phyloP scores from a whole-genome alignment of 2,888 invertebrate genomes.

The Heliothis peltigera region DNA sequence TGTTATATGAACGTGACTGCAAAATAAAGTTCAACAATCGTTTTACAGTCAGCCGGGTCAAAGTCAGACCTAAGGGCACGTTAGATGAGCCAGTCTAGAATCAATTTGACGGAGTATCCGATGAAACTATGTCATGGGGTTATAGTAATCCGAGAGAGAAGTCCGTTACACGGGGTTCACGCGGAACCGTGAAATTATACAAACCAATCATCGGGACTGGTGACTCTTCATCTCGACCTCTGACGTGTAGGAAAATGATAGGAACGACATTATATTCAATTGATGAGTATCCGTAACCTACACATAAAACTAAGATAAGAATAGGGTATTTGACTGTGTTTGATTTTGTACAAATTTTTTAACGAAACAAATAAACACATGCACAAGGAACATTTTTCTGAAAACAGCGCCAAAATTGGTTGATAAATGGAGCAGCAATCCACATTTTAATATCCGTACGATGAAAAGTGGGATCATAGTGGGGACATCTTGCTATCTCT shows the following conservation, averaged over 20 bases:
- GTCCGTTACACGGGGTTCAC: conserved; percentile 83
- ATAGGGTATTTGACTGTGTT: no score
- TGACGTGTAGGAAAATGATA: conserved; percentile 67
- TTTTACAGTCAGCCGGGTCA: conserved; percentile 43
- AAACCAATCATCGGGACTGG: conserved; percentile 80
- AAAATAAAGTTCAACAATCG: conserved; percentile 40
- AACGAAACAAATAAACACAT: no score
- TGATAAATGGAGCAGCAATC: no score
- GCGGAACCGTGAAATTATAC: conserved; percentile 82
- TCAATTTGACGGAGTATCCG: conserved; percentile 82
- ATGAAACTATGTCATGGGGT: conserved; percentile 84
- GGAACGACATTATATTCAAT: conserved; percentile 61
- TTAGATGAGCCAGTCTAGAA: conserved; percentile 73
- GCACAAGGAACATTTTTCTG: no score
- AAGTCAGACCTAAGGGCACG: conserved; percentile 63
- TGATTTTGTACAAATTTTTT: no score
- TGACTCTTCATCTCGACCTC: conserved; percentile 79
- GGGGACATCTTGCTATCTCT: no score
- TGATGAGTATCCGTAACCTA: conserved; percentile 46
- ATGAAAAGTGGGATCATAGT: no score
- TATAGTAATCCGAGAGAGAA: conserved; percentile 81
- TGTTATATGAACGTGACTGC: conserved; percentile 49
- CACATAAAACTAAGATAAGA: conserved; percentile 31
- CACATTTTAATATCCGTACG: no score
- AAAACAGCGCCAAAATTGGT: no score